These are phyloP conservation scores for Norana najaformis DNA, from an alignment of 2,888 invertebrate genomes.

Conservation along the genomic window DNA sequence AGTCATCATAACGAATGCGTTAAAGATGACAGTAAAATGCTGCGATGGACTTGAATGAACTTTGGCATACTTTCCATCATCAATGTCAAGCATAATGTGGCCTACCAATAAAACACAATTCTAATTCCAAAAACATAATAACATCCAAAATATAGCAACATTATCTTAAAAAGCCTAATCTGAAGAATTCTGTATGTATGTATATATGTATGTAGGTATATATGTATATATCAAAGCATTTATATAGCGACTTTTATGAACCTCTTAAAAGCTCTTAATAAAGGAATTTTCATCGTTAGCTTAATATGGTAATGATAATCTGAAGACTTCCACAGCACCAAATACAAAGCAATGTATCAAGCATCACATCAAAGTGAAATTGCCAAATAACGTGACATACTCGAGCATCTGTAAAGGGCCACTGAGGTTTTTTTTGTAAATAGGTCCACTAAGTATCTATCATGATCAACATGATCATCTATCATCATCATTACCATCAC, in stretches of 20 bases:
- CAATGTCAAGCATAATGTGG: slow-evolving; percentile 86
- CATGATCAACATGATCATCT: too few relatives aligned
- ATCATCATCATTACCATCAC: too few relatives aligned
- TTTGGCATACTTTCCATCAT: slow-evolving; percentile 73
- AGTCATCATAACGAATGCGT: slow-evolving; percentile 99
- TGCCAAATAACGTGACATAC: neutral
- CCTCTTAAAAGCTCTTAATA: neutral
- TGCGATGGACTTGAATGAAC: slow-evolving; percentile 82
- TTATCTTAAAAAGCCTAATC: neutral
- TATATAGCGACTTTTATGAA: too few relatives aligned
- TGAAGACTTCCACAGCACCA: too few relatives aligned
- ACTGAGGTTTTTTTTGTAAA: neutral
- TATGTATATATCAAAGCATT: too few relatives aligned
- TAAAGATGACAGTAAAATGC: slow-evolving; percentile 99
- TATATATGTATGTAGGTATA: too few relatives aligned
- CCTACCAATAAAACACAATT: slow-evolving; percentile 67
- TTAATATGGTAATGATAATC: too few relatives aligned
- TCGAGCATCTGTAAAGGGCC: neutral
- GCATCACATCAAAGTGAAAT: neutral
- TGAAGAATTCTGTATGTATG: too few relatives aligned
- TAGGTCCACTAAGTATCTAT: too few relatives aligned
- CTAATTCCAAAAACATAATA: neutral
- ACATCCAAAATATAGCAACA: neutral
- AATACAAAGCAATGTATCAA: too few relatives aligned
- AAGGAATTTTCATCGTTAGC: neutral